These are phyloP conservation scores for Petromus typicus DNA, from an alignment of 2,113 vertebrate genomes.

Conservation along the genomic window DNA sequence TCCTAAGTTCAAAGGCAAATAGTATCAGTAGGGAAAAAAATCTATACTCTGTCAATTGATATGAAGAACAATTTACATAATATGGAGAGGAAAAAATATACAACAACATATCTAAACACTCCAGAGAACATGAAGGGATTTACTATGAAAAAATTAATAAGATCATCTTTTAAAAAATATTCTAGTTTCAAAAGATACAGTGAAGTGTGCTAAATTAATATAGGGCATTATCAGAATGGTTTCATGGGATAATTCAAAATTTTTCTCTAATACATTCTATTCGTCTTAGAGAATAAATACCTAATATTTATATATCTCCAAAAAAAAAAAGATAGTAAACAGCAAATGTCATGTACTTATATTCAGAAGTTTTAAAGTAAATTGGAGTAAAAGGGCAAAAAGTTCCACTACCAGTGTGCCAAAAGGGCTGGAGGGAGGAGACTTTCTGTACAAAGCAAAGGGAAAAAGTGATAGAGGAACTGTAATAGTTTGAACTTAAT, in stretches of 20 bases:
- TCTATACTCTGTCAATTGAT: background rate
- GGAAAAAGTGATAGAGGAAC: background rate
- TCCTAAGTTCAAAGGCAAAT: background rate
- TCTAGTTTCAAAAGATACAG: background rate
- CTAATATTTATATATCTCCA: background rate
- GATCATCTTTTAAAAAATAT: background rate
- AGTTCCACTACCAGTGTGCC: background rate
- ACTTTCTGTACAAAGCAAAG: background rate
- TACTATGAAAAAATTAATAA: background rate
- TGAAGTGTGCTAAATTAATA: constrained; percentile 1
- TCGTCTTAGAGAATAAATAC: background rate
- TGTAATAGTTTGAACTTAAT: background rate
- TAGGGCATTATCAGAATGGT: background rate
- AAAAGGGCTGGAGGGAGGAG: background rate
- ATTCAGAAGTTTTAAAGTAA: background rate
- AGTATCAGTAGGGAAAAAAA: background rate
- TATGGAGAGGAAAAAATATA: background rate
- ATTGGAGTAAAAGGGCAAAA: background rate
- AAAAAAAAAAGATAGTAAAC: background rate
- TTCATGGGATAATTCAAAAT: background rate
- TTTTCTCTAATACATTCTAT: background rate
- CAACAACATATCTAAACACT: background rate
- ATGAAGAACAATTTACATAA: background rate
- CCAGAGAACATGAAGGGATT: background rate
- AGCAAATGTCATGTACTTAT: background rate